phyloP scores from a whole-genome alignment of 2,888 invertebrate species.

The Odontothrips loti region DNA sequence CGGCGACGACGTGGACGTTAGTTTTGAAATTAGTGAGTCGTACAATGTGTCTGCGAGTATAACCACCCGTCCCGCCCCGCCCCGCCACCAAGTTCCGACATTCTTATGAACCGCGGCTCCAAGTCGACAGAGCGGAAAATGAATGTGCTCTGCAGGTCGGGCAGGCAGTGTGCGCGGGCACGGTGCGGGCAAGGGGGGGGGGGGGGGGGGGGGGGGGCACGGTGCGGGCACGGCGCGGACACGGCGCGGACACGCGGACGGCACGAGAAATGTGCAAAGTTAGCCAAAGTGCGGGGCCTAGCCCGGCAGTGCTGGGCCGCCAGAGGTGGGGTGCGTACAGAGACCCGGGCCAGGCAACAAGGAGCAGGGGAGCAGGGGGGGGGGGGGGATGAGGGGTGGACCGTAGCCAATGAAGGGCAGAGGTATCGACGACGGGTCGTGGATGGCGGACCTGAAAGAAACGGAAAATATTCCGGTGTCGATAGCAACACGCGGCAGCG shows the following conservation, averaged over 20 bases:
- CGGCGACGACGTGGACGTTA: neutral
- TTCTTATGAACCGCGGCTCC: slow-evolving; percentile 16
- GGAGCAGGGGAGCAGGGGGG: neutral
- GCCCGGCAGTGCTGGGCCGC: neutral
- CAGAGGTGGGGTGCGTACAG: too few relatives aligned
- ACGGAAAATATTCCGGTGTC: too few relatives aligned
- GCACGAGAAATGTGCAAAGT: slow-evolving; percentile 2
- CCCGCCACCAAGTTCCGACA: neutral
- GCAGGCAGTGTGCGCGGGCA: neutral
- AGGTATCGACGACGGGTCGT: too few relatives aligned
- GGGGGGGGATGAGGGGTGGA: neutral
- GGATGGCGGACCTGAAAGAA: too few relatives aligned
- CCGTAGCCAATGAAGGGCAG: neutral
- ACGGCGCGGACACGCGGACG: too few relatives aligned
- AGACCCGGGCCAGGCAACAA: neutral
- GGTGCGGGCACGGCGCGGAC: too few relatives aligned
- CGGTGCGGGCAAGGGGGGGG: too few relatives aligned
- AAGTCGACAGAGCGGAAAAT: slow-evolving; percentile 24
- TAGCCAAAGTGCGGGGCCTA: neutral
- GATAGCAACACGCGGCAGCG: too few relatives aligned
- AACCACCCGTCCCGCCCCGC: too few relatives aligned
- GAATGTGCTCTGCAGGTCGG: slow-evolving; percentile 14
- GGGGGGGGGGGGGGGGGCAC: too few relatives aligned
- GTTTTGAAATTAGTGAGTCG: slow-evolving; percentile 23
- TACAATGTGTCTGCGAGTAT: neutral